These are phyloP conservation scores for Syngnathus scovelli DNA, from an alignment of 2,113 vertebrate species.

Conservation along the genomic window DNA sequence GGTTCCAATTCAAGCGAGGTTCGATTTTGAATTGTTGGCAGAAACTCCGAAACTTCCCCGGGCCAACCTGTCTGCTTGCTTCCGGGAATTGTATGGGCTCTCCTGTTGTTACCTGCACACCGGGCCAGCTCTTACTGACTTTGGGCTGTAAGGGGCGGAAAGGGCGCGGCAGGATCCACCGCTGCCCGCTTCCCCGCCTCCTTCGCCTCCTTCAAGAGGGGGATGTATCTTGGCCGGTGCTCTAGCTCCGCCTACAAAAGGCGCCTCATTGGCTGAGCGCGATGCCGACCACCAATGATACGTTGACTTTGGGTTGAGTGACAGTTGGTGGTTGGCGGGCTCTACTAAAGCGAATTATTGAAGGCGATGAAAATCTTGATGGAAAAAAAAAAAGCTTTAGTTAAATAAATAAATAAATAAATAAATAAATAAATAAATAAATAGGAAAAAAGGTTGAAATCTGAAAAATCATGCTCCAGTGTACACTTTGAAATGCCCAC, in stretches of 20 bases:
- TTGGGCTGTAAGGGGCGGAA: conserved; percentile 4
- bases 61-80: not conserved
- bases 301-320: not conserved
- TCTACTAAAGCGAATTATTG: not conserved
- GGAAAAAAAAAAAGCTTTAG: too few species aligned
- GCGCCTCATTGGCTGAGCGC: conserved; percentile 18
- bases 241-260: conserved; percentile 1
- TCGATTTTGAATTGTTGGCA: not conserved
- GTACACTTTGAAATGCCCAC: not conserved
- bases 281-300: not conserved
- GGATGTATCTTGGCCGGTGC: not conserved
- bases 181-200: not conserved
- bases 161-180: conserved; percentile 38
- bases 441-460: too few species aligned
- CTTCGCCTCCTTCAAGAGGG: conserved; percentile 19
- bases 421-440: too few species aligned
- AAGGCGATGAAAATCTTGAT: not conserved
- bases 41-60: not conserved
- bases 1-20: not conserved
- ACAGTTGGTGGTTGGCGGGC: not conserved
- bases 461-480: not conserved
- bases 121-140: not conserved
- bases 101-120: conserved; percentile 39
- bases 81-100: not conserved
- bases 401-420: too few species aligned